Evolutionary conservation across 2,888 invertebrate genomes (phyloP), one percentile per base, ranked within the genome.

Genomic region (Dolichomitus sp.): DNA sequence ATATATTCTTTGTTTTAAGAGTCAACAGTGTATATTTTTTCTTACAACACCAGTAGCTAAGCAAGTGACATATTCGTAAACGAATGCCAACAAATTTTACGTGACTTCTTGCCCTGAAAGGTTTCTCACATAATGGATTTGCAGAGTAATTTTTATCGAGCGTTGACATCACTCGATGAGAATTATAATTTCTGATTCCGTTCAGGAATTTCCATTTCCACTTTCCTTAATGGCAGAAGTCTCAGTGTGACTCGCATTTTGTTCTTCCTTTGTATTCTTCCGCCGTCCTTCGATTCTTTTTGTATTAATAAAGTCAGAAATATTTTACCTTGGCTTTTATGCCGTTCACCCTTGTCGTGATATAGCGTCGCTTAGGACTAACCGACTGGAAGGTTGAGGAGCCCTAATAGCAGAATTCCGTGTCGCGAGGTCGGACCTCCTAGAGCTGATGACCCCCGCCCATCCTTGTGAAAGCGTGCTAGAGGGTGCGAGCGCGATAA

Each of bases 331-430:
- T n/a, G 48, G 48, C 65, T 66, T 50, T 79, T 70, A 52, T 61
- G 50, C 57, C 48, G 61, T 50, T 45, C 69, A 48, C 59, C 65
- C 63, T 40, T 23, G 14, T 72, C 59, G 52, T 72, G 76, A 61
- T 52, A 50, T 40, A 40, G 57, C 68, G 17, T 42, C 45, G 57
- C 23, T 45, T 45, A 40, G 40, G 33, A 48, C 40, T 33, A 66
- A 73, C 50, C 48, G 17, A 48, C 5, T 27, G 54, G 9, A 27
- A 45, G 50, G 45, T 75, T 52, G 37, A 57, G 63, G 59, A 40
- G 85, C 77, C 87, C 88, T 92, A 92, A 92, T 92, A 90, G 88
- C 88, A 81, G 83, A 86, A 92, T 92, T 88, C 90, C 92, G 92
- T 91, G 92, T 88, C 85, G 84, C 86, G 85, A 89, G 87, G 89